These are phyloP conservation scores for Xyrichtys novacula DNA, from an alignment of 2,797 vertebrate species.

Conservation along the genomic window DNA sequence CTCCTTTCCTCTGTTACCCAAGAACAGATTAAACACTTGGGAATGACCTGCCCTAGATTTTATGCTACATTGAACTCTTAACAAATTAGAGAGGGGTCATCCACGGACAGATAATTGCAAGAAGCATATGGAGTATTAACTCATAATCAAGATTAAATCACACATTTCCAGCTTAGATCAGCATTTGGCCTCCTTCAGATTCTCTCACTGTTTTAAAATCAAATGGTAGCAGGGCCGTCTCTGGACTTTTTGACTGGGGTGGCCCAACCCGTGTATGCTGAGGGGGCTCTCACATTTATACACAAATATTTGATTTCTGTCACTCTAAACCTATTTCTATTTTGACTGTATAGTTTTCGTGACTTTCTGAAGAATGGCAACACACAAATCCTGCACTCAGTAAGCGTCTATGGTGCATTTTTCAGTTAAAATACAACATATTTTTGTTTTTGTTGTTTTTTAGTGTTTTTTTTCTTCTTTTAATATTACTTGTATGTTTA, in stretches of 20 bases:
- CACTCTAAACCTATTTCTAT: too few relatives aligned
- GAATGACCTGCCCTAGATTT: constrained; percentile 86
- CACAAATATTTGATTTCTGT: too few relatives aligned
- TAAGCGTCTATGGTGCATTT: too few relatives aligned
- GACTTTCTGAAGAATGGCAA: too few relatives aligned
- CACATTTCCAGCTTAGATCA: constrained; percentile 66
- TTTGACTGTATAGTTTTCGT: too few relatives aligned
- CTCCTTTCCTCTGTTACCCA: constrained; percentile 11
- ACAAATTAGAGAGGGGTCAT: constrained; percentile 86
- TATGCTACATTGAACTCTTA: constrained; percentile 85
- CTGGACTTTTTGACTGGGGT: neutral
- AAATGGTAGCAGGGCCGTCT: constrained; percentile 16
- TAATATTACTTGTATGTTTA: too few relatives aligned
- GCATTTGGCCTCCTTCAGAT: constrained; percentile 45
- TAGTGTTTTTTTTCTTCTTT: too few relatives aligned
- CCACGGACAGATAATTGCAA: constrained; percentile 84
- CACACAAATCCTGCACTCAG: too few relatives aligned
- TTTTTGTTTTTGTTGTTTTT: too few relatives aligned
- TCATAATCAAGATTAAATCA: constrained; percentile 86
- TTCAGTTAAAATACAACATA: too few relatives aligned
- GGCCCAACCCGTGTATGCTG: neutral
- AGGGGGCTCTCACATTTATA: neutral
- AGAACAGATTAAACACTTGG: constrained; percentile 83
- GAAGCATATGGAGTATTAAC: constrained; percentile 85
- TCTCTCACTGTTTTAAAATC: constrained; percentile 15